Base-by-base conservation (phyloP, 2,113 vertebrate genomes). In the Centropristis striata region DNA sequence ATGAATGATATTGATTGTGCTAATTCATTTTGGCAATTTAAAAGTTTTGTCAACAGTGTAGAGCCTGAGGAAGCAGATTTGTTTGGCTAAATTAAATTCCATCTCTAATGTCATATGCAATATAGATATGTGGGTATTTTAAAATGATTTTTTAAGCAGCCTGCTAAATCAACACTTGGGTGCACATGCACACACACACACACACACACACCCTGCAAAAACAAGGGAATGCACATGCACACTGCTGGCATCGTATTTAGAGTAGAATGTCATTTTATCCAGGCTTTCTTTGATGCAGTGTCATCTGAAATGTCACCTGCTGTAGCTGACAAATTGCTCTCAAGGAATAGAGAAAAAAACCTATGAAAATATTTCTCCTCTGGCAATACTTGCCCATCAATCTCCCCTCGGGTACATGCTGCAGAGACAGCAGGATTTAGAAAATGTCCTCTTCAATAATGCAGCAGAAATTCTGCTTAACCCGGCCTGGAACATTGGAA, bases 371-470 rank as follows among this genome's bases (percentile, higher is more conserved):
- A 54, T 69, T 78, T 79, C 20, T 75, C 46, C 71, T 65, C 27
- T 13, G 8, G 46, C 75, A 69, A 67, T 65, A 75, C 47, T 72
- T 76, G 65, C 47, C 74, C 67, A 78, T 92, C 82, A 85, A 23
- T 85, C 81, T 86, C 16, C 32, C 2, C 27, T 15, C 0, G 0
- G 57, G 16, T 75, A 36, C 57, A 76, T 51, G 67, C 63, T 72
- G 69, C 73, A 75, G 39, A 73, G 63, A 77, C 78, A 69, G 73
- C 67, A 78, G 41, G 32, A 65, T 75, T 79, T 66, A 77, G 72
- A 41, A 85, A 67, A 85, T 59, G 60, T 74, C 65, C 79, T 64
- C 61, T 78, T 90, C 50, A 83, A 80, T 87, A 87, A 85, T 89
- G 80, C 72, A 84, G 57, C 37, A 81, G 66, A 65, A 64, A 64